phyloP scores from a whole-genome alignment of 2,888 invertebrate species.

The Dryomyza anilis region DNA sequence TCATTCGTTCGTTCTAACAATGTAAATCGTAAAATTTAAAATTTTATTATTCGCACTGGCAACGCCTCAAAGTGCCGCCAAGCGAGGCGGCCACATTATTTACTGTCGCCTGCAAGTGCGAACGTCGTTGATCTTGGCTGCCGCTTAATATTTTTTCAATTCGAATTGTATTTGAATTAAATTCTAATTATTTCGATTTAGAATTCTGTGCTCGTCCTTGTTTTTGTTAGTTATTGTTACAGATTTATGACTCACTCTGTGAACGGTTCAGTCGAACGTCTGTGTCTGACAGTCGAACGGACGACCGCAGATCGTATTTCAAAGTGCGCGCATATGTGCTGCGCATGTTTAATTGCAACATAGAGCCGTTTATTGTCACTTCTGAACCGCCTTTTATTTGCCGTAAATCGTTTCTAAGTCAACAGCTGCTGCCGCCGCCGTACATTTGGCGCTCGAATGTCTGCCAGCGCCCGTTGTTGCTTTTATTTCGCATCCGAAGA shows the following conservation, averaged over 20 bases:
- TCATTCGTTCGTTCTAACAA: too few species aligned
- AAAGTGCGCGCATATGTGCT: not conserved
- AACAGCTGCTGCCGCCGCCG: not conserved
- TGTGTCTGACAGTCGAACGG: too few species aligned
- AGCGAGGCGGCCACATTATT: not conserved
- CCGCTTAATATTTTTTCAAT: not conserved
- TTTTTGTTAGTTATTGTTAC: too few species aligned
- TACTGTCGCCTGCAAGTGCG: not conserved
- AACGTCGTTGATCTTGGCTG: not conserved
- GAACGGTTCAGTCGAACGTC: not conserved
- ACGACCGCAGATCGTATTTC: not conserved
- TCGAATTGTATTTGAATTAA: not conserved
- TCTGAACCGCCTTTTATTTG: too few species aligned
- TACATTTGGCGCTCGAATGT: slow-evolving; percentile 12
- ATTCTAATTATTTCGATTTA: too few species aligned
- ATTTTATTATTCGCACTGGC: slow-evolving; percentile 3
- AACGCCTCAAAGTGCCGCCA: not conserved
- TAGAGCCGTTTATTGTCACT: too few species aligned
- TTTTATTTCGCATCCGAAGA: slow-evolving; percentile 1
- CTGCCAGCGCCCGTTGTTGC: not conserved
- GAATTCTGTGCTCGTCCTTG: too few species aligned
- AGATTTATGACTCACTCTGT: slow-evolving; percentile 10
- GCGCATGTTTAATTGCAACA: slow-evolving; percentile 2
- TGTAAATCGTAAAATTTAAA: too few species aligned
- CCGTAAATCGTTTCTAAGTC: not conserved